Evolutionary conservation across 2,113 vertebrate genomes (phyloP), one percentile per base, ranked within the genome.

Genomic region (Istiophorus platypterus): DNA sequence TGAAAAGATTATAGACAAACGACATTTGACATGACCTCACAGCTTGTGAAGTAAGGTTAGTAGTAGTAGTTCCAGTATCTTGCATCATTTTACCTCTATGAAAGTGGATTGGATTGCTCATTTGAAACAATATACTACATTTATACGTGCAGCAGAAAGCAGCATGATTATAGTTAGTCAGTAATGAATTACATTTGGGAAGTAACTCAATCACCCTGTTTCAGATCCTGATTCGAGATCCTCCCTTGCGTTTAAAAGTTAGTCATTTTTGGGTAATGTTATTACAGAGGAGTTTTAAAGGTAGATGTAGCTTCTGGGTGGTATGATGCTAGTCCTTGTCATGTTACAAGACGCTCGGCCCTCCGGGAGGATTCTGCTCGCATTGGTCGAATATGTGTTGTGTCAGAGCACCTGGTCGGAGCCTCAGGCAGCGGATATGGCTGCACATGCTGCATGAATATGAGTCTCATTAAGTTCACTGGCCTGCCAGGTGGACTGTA

Each of bases 351-450:
- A 71, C 58, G 14, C 17, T 37, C 14, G 5, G 13, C 79, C 72
- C 57, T 70, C 61, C 61, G 72, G 79, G 72, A 85, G 26, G 75
- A 64, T 88, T 75, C 80, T 68, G 58, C 78, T 88, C 70, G 27
- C 15, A 45, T 54, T 80, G 85, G 87, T 83, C 74, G 72, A 80
- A 81, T 84, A 83, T 69, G 82, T 56, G 73, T 78, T 54, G 79
- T 76, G 81, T 89, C 83, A 41, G 63, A 85, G 86, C 93, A 92
- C 92, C 89, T 93, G 90, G 89, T 74, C 85, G 22, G 63, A 69
- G 80, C 88, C 76, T 85, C 61, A 5, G 88, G 89, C 84, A 18
- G 84, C 45, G 85, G 88, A 89, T 87, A 81, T 78, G 88, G 62
- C 78, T 62, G 81, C 34, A 61, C 87, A 85, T 49, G 80, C 88